Percentiles rank a stretch among this genome's conserved stretches.
Conservation (phyloP, 2,888 invertebrate species). For the Campoletis raptor region DNA sequence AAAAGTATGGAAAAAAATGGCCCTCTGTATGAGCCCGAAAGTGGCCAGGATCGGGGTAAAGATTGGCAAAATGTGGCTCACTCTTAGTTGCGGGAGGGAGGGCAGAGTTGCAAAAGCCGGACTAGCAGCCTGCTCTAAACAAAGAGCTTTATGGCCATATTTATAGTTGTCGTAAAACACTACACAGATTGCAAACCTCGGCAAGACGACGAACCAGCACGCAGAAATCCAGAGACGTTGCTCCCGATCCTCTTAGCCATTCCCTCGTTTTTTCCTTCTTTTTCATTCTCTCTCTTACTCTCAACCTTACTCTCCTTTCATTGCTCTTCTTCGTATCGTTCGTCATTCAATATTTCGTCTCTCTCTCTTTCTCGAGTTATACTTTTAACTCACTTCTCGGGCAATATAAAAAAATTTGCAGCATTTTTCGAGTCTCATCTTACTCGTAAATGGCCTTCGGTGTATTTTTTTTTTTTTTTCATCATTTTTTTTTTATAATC, state of each 20-base stretch:
- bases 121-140: slow-evolving; percentile 81
- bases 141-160: slow-evolving; percentile 84
- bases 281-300: slow-evolving; percentile 47
- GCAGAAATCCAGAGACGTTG: slow-evolving; percentile 57
- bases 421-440: slow-evolving; percentile 53
- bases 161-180: slow-evolving; percentile 84
- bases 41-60: not conserved
- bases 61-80: slow-evolving; percentile 53
- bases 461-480: slow-evolving; percentile 58
- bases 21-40: not conserved
- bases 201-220: slow-evolving; percentile 74
- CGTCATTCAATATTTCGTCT: slow-evolving; percentile 60
- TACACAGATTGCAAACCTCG: slow-evolving; percentile 83
- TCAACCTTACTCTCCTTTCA: slow-evolving; percentile 59
- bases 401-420: slow-evolving; percentile 28
- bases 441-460: slow-evolving; percentile 48
- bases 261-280: slow-evolving; percentile 56
- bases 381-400: slow-evolving; percentile 32
- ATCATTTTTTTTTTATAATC: no score
- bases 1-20: not conserved
- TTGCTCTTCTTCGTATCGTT: slow-evolving; percentile 65
- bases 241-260: slow-evolving; percentile 61
- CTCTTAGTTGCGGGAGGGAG: slow-evolving; percentile 35
- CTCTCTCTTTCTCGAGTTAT: slow-evolving; percentile 35
- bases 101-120: slow-evolving; percentile 79